Evolutionary conservation across 2,113 vertebrate genomes (phyloP).

Genomic region (Pagrus major): DNA sequence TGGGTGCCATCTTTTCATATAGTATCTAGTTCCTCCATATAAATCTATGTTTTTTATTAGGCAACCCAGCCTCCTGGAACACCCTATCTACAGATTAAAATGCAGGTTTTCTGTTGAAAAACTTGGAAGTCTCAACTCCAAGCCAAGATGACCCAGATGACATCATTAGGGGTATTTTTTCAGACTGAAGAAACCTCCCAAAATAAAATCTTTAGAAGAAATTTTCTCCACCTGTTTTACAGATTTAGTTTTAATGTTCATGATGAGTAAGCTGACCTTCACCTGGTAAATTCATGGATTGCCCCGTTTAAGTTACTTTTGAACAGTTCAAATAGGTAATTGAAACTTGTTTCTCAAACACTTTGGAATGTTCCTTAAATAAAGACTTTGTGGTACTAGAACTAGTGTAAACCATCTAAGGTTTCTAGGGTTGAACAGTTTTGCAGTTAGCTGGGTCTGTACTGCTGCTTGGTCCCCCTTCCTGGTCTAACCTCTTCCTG

Average conservation of each 20-base stretch:
- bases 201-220: no score
- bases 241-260: not conserved
- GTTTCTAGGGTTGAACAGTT: not conserved
- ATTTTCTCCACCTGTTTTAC: no score
- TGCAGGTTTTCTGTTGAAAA: not conserved
- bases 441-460: not conserved
- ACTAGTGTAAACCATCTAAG: no score
- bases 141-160: not conserved
- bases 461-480: not conserved
- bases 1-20: no score
- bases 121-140: not conserved
- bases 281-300: not conserved
- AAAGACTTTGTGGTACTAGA: not conserved
- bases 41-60: no score
- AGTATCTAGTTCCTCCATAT: no score
- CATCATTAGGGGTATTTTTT: not conserved
- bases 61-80: no score
- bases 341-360: not conserved
- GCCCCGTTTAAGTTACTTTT: not conserved
- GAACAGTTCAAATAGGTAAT: not conserved
- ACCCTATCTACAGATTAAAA: not conserved
- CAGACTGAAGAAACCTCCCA: not conserved
- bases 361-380: not conserved
- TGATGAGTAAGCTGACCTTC: not conserved
- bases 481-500: not conserved